These are phyloP conservation scores for Labeo calbasu DNA, from an alignment of 2,797 vertebrate genomes.

Conservation along the genomic window DNA sequence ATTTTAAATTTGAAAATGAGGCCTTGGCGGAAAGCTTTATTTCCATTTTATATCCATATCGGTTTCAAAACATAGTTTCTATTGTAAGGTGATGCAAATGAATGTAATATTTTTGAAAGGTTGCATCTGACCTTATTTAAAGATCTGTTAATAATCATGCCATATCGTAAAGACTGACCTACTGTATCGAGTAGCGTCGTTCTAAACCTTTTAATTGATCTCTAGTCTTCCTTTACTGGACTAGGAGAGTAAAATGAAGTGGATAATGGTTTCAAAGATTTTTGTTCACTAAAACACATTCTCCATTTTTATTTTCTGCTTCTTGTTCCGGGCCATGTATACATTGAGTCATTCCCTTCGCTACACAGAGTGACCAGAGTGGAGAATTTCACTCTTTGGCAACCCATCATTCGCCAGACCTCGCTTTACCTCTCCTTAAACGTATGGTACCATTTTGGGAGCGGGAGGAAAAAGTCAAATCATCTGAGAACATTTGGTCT, in stretches of 20 bases:
- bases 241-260: slow-evolving; percentile 43
- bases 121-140: slow-evolving; percentile 24
- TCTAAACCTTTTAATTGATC: slow-evolving; percentile 26
- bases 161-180: slow-evolving; percentile 34
- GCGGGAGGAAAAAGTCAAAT: background rate
- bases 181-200: slow-evolving; percentile 20
- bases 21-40: slow-evolving; percentile 46
- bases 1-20: slow-evolving; percentile 34
- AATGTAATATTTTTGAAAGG: slow-evolving; percentile 56
- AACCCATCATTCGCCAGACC: slow-evolving; percentile 32
- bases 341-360: slow-evolving; percentile 55
- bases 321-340: slow-evolving; percentile 33
- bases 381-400: background rate
- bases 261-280: slow-evolving; percentile 1
- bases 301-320: background rate
- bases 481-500: slow-evolving; percentile 10
- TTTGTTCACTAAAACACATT: background rate
- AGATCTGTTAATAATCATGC: slow-evolving; percentile 13
- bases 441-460: slow-evolving; percentile 70
- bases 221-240: slow-evolving; percentile 51
- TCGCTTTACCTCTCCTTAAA: slow-evolving; percentile 45
- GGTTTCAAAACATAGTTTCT: slow-evolving; percentile 19
- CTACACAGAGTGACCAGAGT: slow-evolving; percentile 53
- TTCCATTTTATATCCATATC: slow-evolving; percentile 56
- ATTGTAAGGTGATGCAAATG: slow-evolving; percentile 48